Percentiles rank a stretch among this genome's conserved stretches.
These are phyloP conservation scores for Lingula anatina DNA, from an alignment of 2,888 invertebrate species.

Conservation along the genomic window DNA sequence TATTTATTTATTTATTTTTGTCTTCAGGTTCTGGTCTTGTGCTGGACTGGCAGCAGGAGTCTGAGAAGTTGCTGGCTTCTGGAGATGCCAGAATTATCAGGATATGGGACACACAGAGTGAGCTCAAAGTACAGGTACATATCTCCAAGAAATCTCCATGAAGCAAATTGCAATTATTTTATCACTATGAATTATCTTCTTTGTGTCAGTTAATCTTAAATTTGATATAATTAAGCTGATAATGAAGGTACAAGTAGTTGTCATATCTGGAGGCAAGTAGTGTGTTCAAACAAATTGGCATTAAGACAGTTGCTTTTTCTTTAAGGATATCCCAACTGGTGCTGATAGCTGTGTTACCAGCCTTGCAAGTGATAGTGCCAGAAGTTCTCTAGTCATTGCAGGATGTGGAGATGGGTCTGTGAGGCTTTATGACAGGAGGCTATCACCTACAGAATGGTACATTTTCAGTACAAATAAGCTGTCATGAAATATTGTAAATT, in stretches of 20 bases:
- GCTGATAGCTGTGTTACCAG: constrained; percentile 68
- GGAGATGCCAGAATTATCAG: constrained; percentile 73
- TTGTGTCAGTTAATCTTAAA: neutral
- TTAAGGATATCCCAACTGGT: constrained; percentile 71
- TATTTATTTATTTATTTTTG: too few relatives aligned
- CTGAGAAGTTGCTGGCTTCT: constrained; percentile 72
- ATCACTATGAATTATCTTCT: neutral
- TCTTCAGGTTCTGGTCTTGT: constrained; percentile 64
- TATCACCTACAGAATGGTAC: constrained; percentile 60
- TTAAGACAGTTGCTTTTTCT: constrained; percentile 1
- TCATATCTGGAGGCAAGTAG: neutral
- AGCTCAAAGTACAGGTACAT: constrained; percentile 53
- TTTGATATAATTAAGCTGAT: neutral
- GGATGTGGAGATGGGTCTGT: constrained; percentile 89
- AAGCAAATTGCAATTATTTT: neutral
- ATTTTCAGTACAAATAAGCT: constrained; percentile 16
- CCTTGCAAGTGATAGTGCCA: constrained; percentile 54
- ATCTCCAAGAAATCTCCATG: neutral
- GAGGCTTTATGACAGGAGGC: constrained; percentile 78
- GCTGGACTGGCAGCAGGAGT: constrained; percentile 78
- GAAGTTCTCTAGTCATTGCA: constrained; percentile 62
- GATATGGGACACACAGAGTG: constrained; percentile 83
- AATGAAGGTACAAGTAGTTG: neutral
- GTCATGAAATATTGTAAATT: too few relatives aligned
- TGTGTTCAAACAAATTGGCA: constrained; percentile 1